Conservation (phyloP, 2,113 vertebrate species). For the Anhinga rufa region DNA sequence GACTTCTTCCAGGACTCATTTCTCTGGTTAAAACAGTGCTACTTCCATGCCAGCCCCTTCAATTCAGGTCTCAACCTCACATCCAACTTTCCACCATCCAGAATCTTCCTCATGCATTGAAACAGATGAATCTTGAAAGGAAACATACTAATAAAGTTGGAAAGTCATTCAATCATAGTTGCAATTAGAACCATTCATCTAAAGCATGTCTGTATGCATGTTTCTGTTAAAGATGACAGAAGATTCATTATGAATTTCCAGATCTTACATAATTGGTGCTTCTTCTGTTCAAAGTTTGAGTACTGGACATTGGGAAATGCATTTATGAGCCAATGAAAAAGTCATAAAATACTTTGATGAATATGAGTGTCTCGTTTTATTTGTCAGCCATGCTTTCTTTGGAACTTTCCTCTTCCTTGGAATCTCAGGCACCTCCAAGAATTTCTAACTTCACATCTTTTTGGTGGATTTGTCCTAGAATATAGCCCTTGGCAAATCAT, state of each 20-base stretch:
- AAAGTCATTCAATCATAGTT: background rate
- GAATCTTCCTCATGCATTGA: background rate
- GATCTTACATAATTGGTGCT: background rate
- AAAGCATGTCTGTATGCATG: background rate
- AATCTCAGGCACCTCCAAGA: conserved; percentile 3
- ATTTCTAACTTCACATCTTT: background rate
- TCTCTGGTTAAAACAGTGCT: background rate
- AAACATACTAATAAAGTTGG: background rate
- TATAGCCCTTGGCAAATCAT: background rate
- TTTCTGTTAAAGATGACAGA: background rate
- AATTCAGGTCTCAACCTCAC: background rate
- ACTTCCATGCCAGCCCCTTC: background rate
- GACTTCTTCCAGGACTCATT: background rate
- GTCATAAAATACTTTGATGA: background rate
- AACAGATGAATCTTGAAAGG: background rate
- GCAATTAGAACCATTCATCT: background rate
- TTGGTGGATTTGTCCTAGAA: background rate
- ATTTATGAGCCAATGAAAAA: background rate
- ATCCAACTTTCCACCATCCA: background rate
- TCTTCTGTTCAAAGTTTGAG: background rate
- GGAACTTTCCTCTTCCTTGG: background rate
- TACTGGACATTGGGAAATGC: background rate
- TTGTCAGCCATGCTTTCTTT: background rate
- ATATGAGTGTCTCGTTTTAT: background rate
- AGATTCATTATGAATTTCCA: background rate